Evolutionary conservation across 2,888 invertebrate species (phyloP), one percentile per base, ranked within the genome.

Genomic region (Rhabditoides inermis): DNA sequence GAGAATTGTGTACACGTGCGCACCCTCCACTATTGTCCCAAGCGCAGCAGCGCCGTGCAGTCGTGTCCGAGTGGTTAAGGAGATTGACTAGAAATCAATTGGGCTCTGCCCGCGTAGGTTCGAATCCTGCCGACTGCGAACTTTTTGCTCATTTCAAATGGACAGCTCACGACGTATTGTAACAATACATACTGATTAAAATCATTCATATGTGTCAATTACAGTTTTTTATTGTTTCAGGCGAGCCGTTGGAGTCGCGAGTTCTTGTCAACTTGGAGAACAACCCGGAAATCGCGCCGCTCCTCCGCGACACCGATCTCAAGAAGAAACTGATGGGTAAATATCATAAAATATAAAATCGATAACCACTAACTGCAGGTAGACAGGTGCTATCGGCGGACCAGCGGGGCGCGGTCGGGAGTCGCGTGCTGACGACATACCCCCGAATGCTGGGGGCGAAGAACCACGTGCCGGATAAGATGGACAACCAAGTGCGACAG

Each of bases 251-350:
- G 1, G 7, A 28, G 25, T 63, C 54, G 20, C 50, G 64, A 47
- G 57, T 61, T 2, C 42, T 63, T 41, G 47, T 51, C 10, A 64
- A 63, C 26, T 53, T 69, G 35, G 53, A 61, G 49, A 69, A 69
- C 55, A 70, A 70, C 51, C 70, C 70, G 7, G 60, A 57, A 44
- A 53, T 69, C 30, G 67, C 69, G 6, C 63, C 70, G 4, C 50
- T 70, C 20, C 68, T 70, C 51, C 55, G 66, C 60, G 62, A 70
- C 49, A 58, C 55, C 2, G 51, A 59, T 25, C 49, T 68, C 26
- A 58, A 65, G 25, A 53, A 54, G 47, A 64, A 53, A 15, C 51
- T 69, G 36, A 56, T 46, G 32, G 63, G 64, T 45, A 32, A 7
- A 32, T 15, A 32, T 32, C 10, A 32, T 32, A 32, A 10, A 10